Conservation (phyloP, 2,888 invertebrate genomes). For the Sinotaia quadrata region DNA sequence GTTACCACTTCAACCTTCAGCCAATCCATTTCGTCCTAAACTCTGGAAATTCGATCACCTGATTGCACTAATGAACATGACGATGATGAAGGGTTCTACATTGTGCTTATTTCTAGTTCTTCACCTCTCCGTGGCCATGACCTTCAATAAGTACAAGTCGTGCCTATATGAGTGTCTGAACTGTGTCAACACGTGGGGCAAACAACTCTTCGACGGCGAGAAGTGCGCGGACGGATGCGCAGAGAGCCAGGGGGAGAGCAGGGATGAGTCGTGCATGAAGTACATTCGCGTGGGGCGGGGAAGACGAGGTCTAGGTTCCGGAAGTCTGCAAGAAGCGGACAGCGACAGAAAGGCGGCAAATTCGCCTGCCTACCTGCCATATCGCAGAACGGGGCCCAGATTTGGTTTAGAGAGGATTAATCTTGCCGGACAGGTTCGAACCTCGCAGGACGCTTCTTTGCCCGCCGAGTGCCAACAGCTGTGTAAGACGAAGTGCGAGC, state of each 20-base stretch:
- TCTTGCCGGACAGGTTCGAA: background rate
- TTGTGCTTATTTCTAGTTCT: background rate
- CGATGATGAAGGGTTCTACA: background rate
- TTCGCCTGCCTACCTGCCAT: no score
- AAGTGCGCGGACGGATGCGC: slow-evolving; percentile 51
- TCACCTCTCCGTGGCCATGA: slow-evolving; percentile 6
- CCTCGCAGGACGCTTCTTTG: slow-evolving; percentile 5
- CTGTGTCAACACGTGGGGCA: slow-evolving; percentile 53
- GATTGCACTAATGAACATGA: no score
- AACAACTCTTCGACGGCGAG: slow-evolving; percentile 50
- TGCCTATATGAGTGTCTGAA: slow-evolving; percentile 51
- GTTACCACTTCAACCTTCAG: no score
- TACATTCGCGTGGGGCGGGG: no score
- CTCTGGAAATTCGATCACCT: no score
- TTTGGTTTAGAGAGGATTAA: no score
- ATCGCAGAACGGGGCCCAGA: no score
- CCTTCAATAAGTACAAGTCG: slow-evolving; percentile 39
- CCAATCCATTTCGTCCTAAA: no score
- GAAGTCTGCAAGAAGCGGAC: no score
- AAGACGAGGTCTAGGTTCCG: slow-evolving; percentile 20
- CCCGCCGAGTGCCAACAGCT: no score
- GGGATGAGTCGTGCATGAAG: slow-evolving; percentile 44
- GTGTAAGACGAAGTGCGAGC: slow-evolving; percentile 24
- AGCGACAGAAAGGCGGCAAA: no score
- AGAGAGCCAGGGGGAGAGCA: slow-evolving; percentile 44